phyloP scores from a whole-genome alignment of 2,113 vertebrate genomes.

The Chascanopsetta lugubris region DNA sequence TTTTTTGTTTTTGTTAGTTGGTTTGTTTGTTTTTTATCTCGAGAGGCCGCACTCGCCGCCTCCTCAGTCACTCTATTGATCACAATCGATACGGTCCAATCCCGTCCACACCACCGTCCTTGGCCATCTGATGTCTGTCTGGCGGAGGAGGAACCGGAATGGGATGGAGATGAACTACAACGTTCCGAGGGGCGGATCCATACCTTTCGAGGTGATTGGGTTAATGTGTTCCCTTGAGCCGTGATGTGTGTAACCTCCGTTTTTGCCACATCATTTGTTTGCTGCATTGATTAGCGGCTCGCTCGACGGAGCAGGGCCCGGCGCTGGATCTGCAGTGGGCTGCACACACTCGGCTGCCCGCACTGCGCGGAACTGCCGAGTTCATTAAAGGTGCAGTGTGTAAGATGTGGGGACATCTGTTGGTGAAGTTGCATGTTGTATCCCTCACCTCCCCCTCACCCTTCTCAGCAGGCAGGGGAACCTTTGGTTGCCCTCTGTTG shows the following conservation, averaged over 20 bases:
- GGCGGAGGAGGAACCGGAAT: constrained; percentile 45
- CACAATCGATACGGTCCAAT: constrained; percentile 75
- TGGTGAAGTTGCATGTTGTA: no score
- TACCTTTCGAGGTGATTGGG: constrained; percentile 61
- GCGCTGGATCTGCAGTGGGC: constrained; percentile 25
- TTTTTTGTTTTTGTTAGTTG: no score
- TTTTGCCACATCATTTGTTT: constrained; percentile 55
- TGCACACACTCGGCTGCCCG: constrained; percentile 8
- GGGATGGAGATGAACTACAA: constrained; percentile 43
- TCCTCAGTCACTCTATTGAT: constrained; percentile 63
- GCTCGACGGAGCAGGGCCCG: constrained; percentile 38
- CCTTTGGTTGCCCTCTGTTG: no score
- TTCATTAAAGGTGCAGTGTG: no score
- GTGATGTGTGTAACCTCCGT: constrained; percentile 42
- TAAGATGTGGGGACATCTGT: no score
- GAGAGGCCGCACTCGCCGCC: constrained; percentile 49
- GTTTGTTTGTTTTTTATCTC: constrained; percentile 57
- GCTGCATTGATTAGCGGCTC: constrained; percentile 56
- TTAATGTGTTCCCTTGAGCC: constrained; percentile 53
- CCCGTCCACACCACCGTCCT: constrained; percentile 67
- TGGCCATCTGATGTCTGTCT: constrained; percentile 47
- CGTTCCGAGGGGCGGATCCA: constrained; percentile 54
- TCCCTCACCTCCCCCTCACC: no score
- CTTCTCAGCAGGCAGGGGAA: no score
- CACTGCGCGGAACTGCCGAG: constrained; percentile 5